Evolutionary conservation across 2,113 vertebrate species (phyloP), one percentile per base, ranked within the genome.

Genomic region (Chaetura pelagica): DNA sequence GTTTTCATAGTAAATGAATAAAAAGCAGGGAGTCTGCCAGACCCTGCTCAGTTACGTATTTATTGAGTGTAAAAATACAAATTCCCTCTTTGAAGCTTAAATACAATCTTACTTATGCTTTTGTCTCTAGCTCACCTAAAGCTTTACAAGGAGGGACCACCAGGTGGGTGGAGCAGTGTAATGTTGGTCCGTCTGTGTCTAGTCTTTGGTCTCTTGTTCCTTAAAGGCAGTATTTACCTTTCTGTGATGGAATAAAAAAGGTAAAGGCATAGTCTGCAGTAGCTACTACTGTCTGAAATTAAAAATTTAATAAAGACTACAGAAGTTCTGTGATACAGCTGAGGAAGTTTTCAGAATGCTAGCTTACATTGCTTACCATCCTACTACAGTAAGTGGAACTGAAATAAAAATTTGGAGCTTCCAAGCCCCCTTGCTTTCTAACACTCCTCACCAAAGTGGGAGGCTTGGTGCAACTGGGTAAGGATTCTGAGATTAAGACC

Each of bases 91-190:
- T 89, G 76, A 76, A 75, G 30, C 44, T 94, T 84, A 81, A 85
- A 87, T 87, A 23, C 84, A 34, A 9, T 82, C 44, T 90, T 91
- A 76, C 87, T 75, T 96, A 57, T 46, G 88, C 87, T 96, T 79
- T 93, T 86, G 22, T 78, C 91, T 87, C 11, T 79, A 90, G 72
- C 82, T 72, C 59, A 85, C 82, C 59, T 91, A 61, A 88, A 79
- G 26, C 46, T 89, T 84, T 89, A 26, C 57, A 51, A 83, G 87
- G 84, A 97, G 73, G 59, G 30, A 78, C 87, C 81, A 80, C 38
- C 94, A 94, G 95, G 79, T 96, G 79, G 89, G 82, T 93, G 74
- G 58, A 96, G 69, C 27, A 74, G 57, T 86, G 19, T 92, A 57
- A 69, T 44, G 73, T 95, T 95, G 51, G 51, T 96, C 73, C 7